These are phyloP conservation scores for Brachionus manjavacas DNA, from an alignment of 1,140 invertebrate species.

Conservation along the genomic window DNA sequence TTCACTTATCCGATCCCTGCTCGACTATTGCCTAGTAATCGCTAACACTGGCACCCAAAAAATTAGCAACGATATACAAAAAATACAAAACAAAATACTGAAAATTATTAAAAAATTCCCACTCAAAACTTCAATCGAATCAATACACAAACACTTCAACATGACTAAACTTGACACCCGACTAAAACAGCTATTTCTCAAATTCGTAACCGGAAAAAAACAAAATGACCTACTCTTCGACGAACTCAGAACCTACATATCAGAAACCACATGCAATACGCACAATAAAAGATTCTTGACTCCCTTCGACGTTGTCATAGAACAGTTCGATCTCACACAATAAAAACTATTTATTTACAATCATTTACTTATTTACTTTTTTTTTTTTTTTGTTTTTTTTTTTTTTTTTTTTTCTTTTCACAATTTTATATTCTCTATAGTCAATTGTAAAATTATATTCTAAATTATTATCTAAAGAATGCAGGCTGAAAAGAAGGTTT, in stretches of 20 bases:
- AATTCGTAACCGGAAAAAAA: background rate
- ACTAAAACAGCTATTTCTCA: background rate
- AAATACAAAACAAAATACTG: background rate
- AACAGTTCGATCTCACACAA: background rate
- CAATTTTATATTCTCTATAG: too few species aligned
- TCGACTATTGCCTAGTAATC: background rate
- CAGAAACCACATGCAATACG: background rate
- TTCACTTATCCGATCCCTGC: background rate
- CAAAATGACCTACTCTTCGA: background rate
- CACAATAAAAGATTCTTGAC: background rate
- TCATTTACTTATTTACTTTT: background rate
- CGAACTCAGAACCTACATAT: too few species aligned
- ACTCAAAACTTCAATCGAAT: background rate
- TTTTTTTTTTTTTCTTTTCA: background rate
- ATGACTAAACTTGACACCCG: background rate
- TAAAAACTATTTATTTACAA: background rate
- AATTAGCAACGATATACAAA: too few species aligned
- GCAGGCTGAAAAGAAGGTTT: too few species aligned
- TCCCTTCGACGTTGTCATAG: background rate
- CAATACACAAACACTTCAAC: background rate
- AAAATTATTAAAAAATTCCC: background rate
- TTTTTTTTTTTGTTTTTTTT: too few species aligned
- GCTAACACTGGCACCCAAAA: background rate
- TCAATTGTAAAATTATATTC: too few species aligned
- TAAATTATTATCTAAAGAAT: too few species aligned